phyloP scores from a whole-genome alignment of 64 coral and sea anemone genomes.

The Actinia equina region DNA sequence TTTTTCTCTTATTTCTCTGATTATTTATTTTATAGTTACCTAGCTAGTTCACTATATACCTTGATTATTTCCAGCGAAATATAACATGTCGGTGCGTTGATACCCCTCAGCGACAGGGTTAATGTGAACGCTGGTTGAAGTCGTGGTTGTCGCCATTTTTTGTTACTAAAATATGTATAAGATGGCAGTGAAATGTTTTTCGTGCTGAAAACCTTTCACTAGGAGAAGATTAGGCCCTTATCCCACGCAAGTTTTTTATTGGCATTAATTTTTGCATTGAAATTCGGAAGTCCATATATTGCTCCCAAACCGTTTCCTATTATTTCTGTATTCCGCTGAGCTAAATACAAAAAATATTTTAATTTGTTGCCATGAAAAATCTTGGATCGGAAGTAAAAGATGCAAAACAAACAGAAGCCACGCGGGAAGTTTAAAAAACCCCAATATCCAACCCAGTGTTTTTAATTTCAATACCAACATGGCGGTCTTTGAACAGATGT shows the following conservation, averaged over 20 bases:
- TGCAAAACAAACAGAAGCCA: background rate
- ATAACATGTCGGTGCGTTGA: background rate
- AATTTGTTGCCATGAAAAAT: background rate
- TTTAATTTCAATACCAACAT: background rate
- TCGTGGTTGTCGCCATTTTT: background rate
- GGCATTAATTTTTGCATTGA: background rate
- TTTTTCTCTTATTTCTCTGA: no score
- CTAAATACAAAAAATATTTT: background rate
- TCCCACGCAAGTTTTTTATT: background rate
- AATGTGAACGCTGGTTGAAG: background rate
- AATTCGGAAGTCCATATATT: background rate
- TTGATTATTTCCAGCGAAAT: background rate
- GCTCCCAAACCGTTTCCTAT: background rate
- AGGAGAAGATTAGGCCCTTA: background rate
- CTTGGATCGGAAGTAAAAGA: background rate
- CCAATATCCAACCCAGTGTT: background rate
- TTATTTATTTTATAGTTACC: no score
- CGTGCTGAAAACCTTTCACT: background rate
- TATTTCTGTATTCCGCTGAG: no score
- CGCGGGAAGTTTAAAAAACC: background rate
- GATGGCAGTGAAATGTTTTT: background rate
- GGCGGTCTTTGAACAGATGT: background rate
- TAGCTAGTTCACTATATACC: background rate
- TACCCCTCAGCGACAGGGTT: slow-evolving; percentile 5
- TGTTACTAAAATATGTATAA: background rate